phyloP scores from a whole-genome alignment of 2,113 vertebrate species.

The Actinemys pallida region DNA sequence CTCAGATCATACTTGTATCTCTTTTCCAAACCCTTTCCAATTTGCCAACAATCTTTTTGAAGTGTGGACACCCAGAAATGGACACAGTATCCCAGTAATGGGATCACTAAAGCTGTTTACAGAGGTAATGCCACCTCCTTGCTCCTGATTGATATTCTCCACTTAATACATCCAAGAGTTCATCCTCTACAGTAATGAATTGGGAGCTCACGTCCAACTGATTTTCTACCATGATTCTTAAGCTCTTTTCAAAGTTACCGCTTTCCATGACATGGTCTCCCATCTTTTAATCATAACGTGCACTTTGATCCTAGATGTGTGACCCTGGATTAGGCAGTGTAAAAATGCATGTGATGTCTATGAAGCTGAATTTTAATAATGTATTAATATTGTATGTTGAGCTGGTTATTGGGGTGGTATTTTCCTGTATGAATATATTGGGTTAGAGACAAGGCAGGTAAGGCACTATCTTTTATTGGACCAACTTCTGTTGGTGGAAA shows the following conservation, averaged over 20 bases:
- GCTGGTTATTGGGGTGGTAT: accelerated
- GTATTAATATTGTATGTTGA: accelerated
- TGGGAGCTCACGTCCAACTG: neutral
- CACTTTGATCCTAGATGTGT: accelerated
- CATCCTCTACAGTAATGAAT: neutral
- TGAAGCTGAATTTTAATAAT: accelerated
- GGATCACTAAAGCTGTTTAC: neutral
- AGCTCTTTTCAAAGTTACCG: too few relatives aligned
- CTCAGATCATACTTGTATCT: neutral
- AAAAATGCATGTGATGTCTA: accelerated
- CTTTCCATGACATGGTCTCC: neutral
- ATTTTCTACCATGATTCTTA: neutral
- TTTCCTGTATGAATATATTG: accelerated
- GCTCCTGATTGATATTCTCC: neutral
- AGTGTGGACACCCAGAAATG: neutral
- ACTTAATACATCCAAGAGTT: neutral
- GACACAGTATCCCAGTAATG: neutral
- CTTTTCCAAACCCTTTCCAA: neutral
- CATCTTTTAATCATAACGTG: accelerated
- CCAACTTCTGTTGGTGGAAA: neutral
- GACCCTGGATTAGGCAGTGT: accelerated
- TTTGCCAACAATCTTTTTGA: neutral
- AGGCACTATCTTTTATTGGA: neutral
- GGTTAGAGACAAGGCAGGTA: neutral
- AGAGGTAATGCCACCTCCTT: neutral